phyloP scores from a whole-genome alignment of 1,140 invertebrate species.

The Maconellicoccus hirsutus region DNA sequence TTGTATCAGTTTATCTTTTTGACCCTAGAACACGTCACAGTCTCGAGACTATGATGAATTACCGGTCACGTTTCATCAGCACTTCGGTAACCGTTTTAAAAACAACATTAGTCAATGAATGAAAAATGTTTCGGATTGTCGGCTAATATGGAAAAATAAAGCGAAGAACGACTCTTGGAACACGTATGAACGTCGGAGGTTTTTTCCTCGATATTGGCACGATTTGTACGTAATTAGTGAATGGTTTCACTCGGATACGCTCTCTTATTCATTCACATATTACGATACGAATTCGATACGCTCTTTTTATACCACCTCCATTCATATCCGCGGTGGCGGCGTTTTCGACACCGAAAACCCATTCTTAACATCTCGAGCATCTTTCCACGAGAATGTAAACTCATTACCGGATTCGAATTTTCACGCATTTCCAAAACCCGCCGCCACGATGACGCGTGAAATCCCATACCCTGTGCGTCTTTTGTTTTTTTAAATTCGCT shows the following conservation, averaged over 20 bases:
- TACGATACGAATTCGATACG: constrained; percentile 7
- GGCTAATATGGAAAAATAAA: neutral
- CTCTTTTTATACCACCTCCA: neutral
- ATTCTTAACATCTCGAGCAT: neutral
- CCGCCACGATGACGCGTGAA: neutral
- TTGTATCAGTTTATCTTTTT: no score
- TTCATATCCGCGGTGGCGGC: neutral
- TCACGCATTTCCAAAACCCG: neutral
- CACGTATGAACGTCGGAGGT: neutral
- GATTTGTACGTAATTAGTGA: constrained; percentile 12
- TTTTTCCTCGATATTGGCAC: neutral
- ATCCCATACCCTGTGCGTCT: neutral
- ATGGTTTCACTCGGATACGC: constrained; percentile 18
- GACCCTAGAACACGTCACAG: no score
- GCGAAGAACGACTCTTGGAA: neutral
- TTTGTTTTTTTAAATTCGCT: no score
- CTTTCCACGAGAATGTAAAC: neutral
- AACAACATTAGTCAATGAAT: neutral
- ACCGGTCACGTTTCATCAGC: no score
- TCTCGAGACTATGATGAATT: no score
- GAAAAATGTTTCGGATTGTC: neutral
- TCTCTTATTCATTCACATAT: constrained; percentile 21
- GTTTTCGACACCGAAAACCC: neutral
- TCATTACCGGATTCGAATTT: neutral
- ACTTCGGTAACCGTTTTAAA: no score